phyloP scores from a whole-genome alignment of 2,888 invertebrate genomes.

The Orthosia incerta region DNA sequence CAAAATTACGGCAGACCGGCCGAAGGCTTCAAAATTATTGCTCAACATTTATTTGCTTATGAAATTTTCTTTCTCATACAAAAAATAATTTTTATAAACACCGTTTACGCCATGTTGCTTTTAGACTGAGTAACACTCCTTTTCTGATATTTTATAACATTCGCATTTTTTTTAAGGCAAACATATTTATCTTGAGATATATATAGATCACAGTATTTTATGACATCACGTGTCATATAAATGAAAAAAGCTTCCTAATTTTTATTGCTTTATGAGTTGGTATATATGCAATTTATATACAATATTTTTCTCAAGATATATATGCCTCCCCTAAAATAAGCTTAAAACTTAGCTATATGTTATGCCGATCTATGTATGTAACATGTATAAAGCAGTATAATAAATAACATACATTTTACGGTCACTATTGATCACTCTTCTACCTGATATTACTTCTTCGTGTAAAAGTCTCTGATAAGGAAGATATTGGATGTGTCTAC shows the following conservation, averaged over 20 bases:
- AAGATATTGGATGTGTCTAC: constrained; percentile 67
- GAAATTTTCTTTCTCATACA: constrained; percentile 65
- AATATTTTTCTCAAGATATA: constrained; percentile 40
- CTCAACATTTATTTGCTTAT: constrained; percentile 76
- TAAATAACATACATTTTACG: constrained; percentile 44
- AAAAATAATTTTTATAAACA: constrained; percentile 65
- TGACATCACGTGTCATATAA: not conserved
- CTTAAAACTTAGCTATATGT: constrained; percentile 24
- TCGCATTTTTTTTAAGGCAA: constrained; percentile 6
- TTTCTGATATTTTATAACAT: constrained; percentile 34
- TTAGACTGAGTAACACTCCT: constrained; percentile 39
- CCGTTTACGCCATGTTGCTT: constrained; percentile 53
- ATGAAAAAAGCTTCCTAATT: not conserved
- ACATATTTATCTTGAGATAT: constrained; percentile 31
- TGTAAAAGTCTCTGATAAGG: constrained; percentile 63
- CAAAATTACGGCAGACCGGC: constrained; percentile 79
- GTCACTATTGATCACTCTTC: constrained; percentile 44
- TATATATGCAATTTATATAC: too few species aligned
- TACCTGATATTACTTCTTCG: constrained; percentile 47
- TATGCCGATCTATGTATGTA: constrained; percentile 44
- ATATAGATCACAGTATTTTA: constrained; percentile 8
- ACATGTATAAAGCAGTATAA: constrained; percentile 52
- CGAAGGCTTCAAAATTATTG: constrained; percentile 86
- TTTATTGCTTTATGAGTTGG: constrained; percentile 14
- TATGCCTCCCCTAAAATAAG: constrained; percentile 36